These are phyloP conservation scores for Nothobranchius furzeri DNA, from an alignment of 2,113 vertebrate species.

Conservation along the genomic window DNA sequence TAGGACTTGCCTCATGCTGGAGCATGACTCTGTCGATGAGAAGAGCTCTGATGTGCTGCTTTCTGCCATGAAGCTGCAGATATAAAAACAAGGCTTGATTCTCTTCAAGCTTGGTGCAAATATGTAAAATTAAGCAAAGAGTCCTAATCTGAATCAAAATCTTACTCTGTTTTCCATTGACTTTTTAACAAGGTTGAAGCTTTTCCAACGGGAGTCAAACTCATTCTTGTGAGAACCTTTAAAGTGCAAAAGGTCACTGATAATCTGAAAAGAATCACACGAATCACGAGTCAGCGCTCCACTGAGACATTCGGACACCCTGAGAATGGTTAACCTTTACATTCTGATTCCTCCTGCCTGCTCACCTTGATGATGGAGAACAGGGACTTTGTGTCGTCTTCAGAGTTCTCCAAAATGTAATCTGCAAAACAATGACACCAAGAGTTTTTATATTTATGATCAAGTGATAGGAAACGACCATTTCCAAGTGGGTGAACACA, in stretches of 20 bases:
- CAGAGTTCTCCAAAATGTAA: slow-evolving; percentile 92
- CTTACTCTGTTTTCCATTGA: slow-evolving; percentile 98
- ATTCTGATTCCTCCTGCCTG: slow-evolving; percentile 1
- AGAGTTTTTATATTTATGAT: not conserved
- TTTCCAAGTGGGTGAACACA: slow-evolving; percentile 65
- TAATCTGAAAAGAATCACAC: slow-evolving; percentile 81
- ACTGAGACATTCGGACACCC: not conserved
- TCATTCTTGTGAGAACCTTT: slow-evolving; percentile 97
- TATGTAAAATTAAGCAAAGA: not conserved
- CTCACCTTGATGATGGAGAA: slow-evolving; percentile 97
- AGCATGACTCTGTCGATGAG: slow-evolving; percentile 97
- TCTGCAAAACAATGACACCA: slow-evolving; percentile 65
- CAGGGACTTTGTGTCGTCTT: slow-evolving; percentile 97
- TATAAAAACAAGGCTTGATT: slow-evolving; percentile 22
- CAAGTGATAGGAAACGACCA: not conserved
- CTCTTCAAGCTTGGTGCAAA: not conserved
- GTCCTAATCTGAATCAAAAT: not conserved
- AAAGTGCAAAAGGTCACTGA: slow-evolving; percentile 93
- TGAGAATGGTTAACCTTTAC: not conserved
- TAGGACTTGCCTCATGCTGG: slow-evolving; percentile 89
- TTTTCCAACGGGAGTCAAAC: slow-evolving; percentile 98
- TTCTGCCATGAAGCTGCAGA: slow-evolving; percentile 93
- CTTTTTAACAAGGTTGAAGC: slow-evolving; percentile 97
- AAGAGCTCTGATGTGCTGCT: slow-evolving; percentile 94
- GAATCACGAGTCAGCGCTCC: slow-evolving; percentile 8